Evolutionary conservation across 2,113 vertebrate genomes (phyloP).

Genomic region (Meriones unguiculatus): DNA sequence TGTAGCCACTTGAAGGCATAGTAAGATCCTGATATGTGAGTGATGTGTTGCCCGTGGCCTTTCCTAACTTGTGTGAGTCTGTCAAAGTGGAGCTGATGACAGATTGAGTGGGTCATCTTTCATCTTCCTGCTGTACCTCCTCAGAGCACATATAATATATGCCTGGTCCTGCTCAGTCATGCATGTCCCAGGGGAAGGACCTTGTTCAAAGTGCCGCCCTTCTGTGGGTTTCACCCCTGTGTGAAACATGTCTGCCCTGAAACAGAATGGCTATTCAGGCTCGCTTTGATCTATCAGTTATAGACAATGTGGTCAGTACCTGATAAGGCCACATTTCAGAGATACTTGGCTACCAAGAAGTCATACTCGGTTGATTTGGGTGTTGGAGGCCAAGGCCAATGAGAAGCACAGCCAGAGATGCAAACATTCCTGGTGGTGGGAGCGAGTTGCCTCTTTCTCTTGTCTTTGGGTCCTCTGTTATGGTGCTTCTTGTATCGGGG

Average conservation of each 20-base stretch:
- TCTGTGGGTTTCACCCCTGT: not conserved
- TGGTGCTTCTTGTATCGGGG: not conserved
- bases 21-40: not conserved
- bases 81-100: not conserved
- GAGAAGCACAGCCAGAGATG: not conserved
- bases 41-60: not conserved
- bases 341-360: not conserved
- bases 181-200: not conserved
- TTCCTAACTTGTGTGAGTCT: not conserved
- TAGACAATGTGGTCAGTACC: not conserved
- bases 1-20: not conserved
- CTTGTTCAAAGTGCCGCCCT: not conserved
- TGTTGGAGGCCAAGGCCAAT: not conserved
- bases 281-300: not conserved
- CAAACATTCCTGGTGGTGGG: not conserved
- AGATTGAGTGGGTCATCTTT: not conserved
- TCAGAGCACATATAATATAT: accelerated
- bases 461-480: not conserved
- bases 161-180: not conserved
- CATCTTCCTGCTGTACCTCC: not conserved
- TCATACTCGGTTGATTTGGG: not conserved
- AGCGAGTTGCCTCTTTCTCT: not conserved
- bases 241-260: too few relatives aligned
- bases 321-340: not conserved
- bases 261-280: not conserved